Evolutionary conservation across 2,888 invertebrate species (phyloP).

Genomic region (Lasioglossum morio): DNA sequence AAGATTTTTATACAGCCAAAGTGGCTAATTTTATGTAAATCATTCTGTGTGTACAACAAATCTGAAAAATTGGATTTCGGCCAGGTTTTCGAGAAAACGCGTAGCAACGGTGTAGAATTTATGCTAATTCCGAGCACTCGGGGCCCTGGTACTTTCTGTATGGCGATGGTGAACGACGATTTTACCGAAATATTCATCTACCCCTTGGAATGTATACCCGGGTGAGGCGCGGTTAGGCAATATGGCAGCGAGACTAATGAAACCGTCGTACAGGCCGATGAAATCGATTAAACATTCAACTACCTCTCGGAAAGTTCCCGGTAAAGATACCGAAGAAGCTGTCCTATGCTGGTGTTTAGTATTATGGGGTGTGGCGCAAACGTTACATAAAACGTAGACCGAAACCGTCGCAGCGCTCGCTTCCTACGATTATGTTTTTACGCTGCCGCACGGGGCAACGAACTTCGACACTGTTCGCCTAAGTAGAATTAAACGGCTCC

Average conservation of each 20-base stretch:
- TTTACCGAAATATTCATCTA: constrained; percentile 38
- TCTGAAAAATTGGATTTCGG: not conserved
- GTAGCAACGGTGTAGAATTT: constrained; percentile 10
- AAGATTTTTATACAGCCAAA: not conserved
- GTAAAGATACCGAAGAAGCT: constrained; percentile 14
- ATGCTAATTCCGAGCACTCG: constrained; percentile 27
- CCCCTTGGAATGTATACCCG: not conserved
- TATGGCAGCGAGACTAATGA: constrained; percentile 39
- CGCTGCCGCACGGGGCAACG: not conserved
- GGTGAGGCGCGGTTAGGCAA: constrained; percentile 1
- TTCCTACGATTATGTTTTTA: constrained; percentile 1
- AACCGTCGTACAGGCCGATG: constrained; percentile 6
- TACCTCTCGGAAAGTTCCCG: not conserved
- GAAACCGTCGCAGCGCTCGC: not conserved
- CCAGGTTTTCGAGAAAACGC: not conserved
- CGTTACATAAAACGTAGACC: not conserved
- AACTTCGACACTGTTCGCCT: not conserved
- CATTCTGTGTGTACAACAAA: not conserved
- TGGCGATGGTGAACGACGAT: constrained; percentile 30
- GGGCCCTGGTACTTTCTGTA: constrained; percentile 11
- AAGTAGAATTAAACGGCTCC: not conserved
- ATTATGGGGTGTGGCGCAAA: constrained; percentile 11
- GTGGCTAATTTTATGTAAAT: not conserved
- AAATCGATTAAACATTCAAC: constrained; percentile 47
- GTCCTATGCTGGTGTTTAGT: not conserved